Evolutionary conservation across 2,113 vertebrate genomes (phyloP), one percentile per base, ranked within the genome.

Genomic region (Uria lomvia): DNA sequence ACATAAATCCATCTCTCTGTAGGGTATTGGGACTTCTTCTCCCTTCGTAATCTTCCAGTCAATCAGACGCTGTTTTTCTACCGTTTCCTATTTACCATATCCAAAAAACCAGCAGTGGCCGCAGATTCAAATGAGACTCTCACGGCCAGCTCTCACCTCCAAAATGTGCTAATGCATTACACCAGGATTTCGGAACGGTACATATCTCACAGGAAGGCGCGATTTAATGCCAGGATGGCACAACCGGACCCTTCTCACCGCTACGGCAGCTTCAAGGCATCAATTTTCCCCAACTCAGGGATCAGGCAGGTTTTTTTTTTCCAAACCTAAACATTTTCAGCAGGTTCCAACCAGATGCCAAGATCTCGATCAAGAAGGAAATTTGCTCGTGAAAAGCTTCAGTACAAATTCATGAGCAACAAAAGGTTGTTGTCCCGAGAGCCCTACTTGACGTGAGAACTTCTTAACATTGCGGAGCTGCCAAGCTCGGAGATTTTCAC

Each of bases 381-480:
- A 27, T 63, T 59, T 15, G 59, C 6, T 40, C 45, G 3, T 9
- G 13, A 49, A 42, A 81, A 70, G 45, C 47, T 29, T 43, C 30
- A 1, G 10, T 55, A 16, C 26, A 42, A 72, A 58, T 5, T 8
- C 40, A 22, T 0, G 50, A 27, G 65, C 20, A 56, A 15, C 34
- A 22, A 23, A 43, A 66, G 26, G 45, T 62, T 38, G 7, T 27
- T 29, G 62, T 15, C 45, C 19, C 29, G 18, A 11, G n/a, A 12
- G 21, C 53, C 17, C 27, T 27, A 3, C 60, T 24, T 23, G 34
- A 60, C 0, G 4, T 1, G 50, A 60, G 29, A 71, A 34, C 8
- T 10, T 27, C 74, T 38, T 72, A 20, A 4, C 7, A 0, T 1
- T 2, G 8, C 1, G 1, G 75, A 47, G 43, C 23, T 45, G 49